These are phyloP conservation scores for Polyergus mexicanus DNA, from an alignment of 1,140 invertebrate species.

Conservation along the genomic window DNA sequence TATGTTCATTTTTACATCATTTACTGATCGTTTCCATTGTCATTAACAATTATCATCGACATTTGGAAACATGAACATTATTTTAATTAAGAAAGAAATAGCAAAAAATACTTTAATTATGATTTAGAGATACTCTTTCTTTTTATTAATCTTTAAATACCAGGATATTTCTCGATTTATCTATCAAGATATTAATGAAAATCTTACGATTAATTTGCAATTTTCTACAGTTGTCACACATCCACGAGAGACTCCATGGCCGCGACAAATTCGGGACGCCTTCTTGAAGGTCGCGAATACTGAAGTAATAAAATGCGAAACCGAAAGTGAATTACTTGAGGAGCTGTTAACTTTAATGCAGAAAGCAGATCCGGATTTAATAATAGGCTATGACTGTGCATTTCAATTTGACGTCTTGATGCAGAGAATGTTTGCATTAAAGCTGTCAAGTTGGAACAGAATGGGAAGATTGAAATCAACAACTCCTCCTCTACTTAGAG, in stretches of 20 bases:
- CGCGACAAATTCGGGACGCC: conserved; percentile 91
- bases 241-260: conserved; percentile 93
- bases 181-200: conserved; percentile 8
- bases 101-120: conserved; percentile 2
- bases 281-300: conserved; percentile 90
- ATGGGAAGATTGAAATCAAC: conserved; percentile 94
- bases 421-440: conserved; percentile 91
- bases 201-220: conserved; percentile 76
- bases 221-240: conserved; percentile 91
- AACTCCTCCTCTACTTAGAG: conserved; percentile 76
- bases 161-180: background rate
- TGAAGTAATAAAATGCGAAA: conserved; percentile 93
- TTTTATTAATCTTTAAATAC: background rate
- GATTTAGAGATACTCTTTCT: background rate
- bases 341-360: conserved; percentile 94
- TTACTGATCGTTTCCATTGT: conserved; percentile 87
- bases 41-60: conserved; percentile 33
- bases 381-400: conserved; percentile 96
- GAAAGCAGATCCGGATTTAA: conserved; percentile 96
- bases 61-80: background rate
- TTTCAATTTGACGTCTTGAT: conserved; percentile 96
- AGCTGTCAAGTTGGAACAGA: conserved; percentile 96
- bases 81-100: conserved; percentile 2
- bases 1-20: conserved; percentile 84
- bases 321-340: conserved; percentile 94